A percentile compares a stretch with the other conserved stretches of the same genome.
phyloP scores from a whole-genome alignment of 2,888 invertebrate species.

The Orchestes rusci region DNA sequence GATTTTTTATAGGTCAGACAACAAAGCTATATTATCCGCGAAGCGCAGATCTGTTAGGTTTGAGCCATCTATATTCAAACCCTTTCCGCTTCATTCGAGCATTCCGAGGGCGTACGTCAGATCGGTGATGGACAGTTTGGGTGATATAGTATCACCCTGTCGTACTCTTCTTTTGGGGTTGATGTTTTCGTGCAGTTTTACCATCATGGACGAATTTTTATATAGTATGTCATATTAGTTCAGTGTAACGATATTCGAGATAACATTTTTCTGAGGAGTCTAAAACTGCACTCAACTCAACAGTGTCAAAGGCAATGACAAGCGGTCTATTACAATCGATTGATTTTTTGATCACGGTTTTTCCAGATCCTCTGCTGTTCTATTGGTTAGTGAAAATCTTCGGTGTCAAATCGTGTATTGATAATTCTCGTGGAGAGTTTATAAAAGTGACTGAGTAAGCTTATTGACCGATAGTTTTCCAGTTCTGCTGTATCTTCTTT shows the following conservation, averaged over 20 bases:
- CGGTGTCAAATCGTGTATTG: constrained; percentile 16
- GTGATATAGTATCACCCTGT: not conserved
- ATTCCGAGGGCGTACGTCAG: not conserved
- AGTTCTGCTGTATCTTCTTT: not conserved
- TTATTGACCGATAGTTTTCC: not conserved
- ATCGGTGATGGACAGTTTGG: not conserved
- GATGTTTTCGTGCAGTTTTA: not conserved
- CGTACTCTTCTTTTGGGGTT: not conserved
- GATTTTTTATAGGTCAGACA: not conserved
- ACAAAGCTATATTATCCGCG: not conserved
- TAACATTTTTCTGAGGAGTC: not conserved
- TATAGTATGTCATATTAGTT: too few relatives aligned
- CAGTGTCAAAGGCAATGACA: constrained; percentile 3
- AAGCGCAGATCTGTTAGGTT: not conserved
- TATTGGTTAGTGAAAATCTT: constrained; percentile 19
- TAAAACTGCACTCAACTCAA: not conserved
- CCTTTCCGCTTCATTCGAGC: not conserved
- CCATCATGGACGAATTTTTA: not conserved
- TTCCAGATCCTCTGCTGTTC: constrained; percentile 22
- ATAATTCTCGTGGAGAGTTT: constrained; percentile 11
- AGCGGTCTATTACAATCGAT: constrained; percentile 18
- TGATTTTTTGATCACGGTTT: constrained; percentile 21
- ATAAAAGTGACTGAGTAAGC: constrained; percentile 4
- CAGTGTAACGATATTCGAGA: not conserved
- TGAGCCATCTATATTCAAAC: too few relatives aligned